Percentiles rank a stretch among this genome's conserved stretches.
These are phyloP conservation scores for Anabacerthia variegaticeps DNA, from an alignment of 2,797 vertebrate species.

Conservation along the genomic window DNA sequence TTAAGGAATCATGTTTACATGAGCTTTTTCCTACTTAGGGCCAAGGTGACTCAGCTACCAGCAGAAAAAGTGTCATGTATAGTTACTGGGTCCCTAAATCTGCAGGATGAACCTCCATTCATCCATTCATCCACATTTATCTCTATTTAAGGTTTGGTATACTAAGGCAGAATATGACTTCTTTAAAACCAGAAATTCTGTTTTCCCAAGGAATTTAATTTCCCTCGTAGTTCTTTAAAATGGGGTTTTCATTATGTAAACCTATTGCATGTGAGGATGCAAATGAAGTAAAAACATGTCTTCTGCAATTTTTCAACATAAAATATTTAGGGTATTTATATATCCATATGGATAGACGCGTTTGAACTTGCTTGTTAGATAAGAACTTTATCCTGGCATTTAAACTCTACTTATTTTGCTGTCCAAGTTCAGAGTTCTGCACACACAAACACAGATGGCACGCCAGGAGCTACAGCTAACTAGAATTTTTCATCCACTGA, in stretches of 20 bases:
- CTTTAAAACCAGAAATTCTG: neutral
- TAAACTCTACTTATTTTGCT: neutral
- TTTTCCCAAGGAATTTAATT: neutral
- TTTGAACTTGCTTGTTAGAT: neutral
- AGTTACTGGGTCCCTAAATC: neutral
- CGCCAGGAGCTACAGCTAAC: neutral
- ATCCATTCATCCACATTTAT: neutral
- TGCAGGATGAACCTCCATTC: neutral
- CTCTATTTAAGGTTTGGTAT: neutral
- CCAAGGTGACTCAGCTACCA: neutral
- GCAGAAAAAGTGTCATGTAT: neutral
- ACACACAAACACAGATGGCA: neutral
- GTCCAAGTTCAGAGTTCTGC: neutral
- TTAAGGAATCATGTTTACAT: neutral
- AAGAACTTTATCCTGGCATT: neutral
- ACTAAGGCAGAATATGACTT: fast-evolving
- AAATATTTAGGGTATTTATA: neutral
- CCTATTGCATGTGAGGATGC: neutral
- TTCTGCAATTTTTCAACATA: neutral
- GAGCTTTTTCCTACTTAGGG: neutral
- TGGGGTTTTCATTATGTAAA: neutral
- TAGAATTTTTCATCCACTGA: neutral
- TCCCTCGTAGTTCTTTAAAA: neutral
- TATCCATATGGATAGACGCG: neutral
- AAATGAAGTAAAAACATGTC: neutral